Conservation (phyloP, 2,888 invertebrate species). For the Stomorhina lunata region DNA sequence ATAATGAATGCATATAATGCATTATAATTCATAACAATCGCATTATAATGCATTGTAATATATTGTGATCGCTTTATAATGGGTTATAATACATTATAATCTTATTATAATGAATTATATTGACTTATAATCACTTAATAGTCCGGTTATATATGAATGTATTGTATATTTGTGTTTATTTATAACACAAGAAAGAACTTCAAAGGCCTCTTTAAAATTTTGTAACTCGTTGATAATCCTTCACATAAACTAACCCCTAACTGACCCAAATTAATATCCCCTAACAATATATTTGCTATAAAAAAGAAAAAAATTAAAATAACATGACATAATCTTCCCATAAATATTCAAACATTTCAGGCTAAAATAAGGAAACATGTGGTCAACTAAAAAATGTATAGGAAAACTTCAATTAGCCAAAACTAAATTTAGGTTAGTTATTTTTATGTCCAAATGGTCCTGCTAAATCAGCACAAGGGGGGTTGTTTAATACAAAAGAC, state of each 20-base stretch:
- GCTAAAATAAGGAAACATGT: conserved; percentile 21
- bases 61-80: too few relatives aligned
- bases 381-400: conserved; percentile 22
- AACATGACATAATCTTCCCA: background rate
- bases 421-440: background rate
- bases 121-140: too few relatives aligned
- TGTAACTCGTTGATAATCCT: too few relatives aligned
- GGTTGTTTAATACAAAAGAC: background rate
- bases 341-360: conserved; percentile 11
- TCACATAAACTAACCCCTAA: background rate
- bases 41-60: too few relatives aligned
- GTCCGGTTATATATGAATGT: too few relatives aligned
- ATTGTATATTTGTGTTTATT: too few relatives aligned
- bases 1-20: too few relatives aligned
- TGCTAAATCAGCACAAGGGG: background rate
- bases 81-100: too few relatives aligned
- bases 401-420: conserved; percentile 26
- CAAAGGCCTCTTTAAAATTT: too few relatives aligned
- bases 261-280: background rate
- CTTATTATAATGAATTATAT: too few relatives aligned
- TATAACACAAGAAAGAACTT: too few relatives aligned
- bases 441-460: background rate
- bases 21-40: too few relatives aligned
- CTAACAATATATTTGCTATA: background rate
- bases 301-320: conserved; percentile 5